Evolutionary conservation across 2,888 invertebrate species (phyloP).

Genomic region (Philaethria dido): DNA sequence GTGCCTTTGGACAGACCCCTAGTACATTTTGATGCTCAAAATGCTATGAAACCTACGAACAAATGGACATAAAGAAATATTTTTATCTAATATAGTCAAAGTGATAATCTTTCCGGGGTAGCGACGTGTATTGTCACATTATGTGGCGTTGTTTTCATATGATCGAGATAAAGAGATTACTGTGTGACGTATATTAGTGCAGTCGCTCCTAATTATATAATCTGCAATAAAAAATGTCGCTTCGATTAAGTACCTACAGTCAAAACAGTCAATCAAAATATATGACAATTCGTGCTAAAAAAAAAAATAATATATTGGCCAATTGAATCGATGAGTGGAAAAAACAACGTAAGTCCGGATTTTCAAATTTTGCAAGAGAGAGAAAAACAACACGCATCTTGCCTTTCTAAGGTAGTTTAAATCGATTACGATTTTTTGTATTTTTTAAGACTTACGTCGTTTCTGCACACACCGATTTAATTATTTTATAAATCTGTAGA

Average conservation of each 20-base stretch:
- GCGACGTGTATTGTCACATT: slow-evolving; percentile 9
- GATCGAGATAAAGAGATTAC: slow-evolving; percentile 20
- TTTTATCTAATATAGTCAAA: not conserved
- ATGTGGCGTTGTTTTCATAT: slow-evolving; percentile 1
- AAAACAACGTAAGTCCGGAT: too few species aligned
- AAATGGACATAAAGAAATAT: not conserved
- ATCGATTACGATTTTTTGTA: too few species aligned
- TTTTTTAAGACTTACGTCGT: too few species aligned
- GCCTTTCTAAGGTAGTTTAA: too few species aligned
- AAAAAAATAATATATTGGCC: too few species aligned
- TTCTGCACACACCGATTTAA: too few species aligned
- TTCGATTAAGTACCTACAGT: not conserved
- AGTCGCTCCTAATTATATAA: slow-evolving; percentile 7
- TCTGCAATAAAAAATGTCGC: not conserved
- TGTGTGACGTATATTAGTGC: slow-evolving; percentile 12
- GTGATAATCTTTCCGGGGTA: not conserved
- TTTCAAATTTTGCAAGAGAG: too few species aligned
- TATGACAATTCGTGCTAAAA: not conserved
- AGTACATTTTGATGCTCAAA: too few species aligned
- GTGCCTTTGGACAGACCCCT: too few species aligned
- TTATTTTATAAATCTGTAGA: too few species aligned
- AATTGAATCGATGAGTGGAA: too few species aligned
- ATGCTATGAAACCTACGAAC: not conserved
- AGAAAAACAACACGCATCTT: too few species aligned
- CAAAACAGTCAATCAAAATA: not conserved